Percentiles rank a stretch among this genome's conserved stretches.
phyloP scores from a whole-genome alignment of 2,888 invertebrate genomes.

The Sphaerophoria rueppellii region DNA sequence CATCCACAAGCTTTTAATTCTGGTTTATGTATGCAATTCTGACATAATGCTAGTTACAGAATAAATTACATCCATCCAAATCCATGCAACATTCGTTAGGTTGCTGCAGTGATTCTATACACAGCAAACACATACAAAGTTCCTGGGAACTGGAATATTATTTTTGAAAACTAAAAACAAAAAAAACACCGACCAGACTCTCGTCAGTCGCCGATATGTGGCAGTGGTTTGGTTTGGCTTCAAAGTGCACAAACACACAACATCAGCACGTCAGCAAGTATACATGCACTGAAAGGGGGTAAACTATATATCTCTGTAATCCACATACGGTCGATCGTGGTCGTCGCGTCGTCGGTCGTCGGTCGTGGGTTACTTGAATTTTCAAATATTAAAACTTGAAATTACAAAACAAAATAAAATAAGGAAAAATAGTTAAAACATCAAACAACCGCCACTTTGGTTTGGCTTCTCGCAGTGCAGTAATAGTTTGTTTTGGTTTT shows the following conservation, averaged over 20 bases:
- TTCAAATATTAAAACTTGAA: conserved; percentile 38
- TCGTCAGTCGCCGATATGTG: neutral
- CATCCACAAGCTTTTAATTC: conserved; percentile 19
- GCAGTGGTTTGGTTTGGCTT: conserved; percentile 16
- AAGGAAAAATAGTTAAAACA: neutral
- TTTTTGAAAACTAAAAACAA: neutral
- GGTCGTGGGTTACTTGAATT: conserved; percentile 4
- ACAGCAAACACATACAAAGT: neutral
- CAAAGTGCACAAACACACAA: conserved; percentile 7
- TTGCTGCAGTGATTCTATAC: conserved; percentile 21
- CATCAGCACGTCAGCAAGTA: too few relatives aligned
- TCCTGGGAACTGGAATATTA: neutral
- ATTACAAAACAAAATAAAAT: neutral
- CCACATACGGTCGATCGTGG: conserved; percentile 19
- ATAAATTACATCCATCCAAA: conserved; percentile 19
- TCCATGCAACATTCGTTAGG: neutral
- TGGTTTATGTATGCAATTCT: conserved; percentile 23
- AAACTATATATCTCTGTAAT: conserved; percentile 12
- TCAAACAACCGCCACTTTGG: neutral
- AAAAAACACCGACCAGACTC: neutral
- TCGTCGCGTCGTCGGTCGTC: neutral
- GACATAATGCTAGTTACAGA: conserved; percentile 33
- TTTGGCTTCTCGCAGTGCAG: conserved; percentile 9
- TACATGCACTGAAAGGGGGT: conserved; percentile 4
- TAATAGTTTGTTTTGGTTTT: conserved; percentile 20